These are phyloP conservation scores for Operophtera brumata DNA, from an alignment of 2,888 invertebrate species.

Conservation along the genomic window DNA sequence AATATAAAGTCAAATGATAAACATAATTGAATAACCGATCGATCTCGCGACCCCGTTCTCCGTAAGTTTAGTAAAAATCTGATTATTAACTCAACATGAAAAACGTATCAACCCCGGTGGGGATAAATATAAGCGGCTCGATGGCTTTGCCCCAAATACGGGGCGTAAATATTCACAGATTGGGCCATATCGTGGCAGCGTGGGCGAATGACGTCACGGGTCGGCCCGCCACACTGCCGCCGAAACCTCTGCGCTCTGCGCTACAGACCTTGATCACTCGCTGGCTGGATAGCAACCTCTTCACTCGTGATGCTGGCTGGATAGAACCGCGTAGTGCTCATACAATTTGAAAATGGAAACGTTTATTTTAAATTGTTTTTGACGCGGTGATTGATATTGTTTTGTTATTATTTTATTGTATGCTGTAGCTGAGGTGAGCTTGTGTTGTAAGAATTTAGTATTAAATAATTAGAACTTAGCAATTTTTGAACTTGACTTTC, in stretches of 20 bases:
- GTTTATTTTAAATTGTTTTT: slow-evolving; percentile 4
- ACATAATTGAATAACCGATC: slow-evolving; percentile 18
- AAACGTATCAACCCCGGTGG: slow-evolving; percentile 34
- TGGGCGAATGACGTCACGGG: slow-evolving; percentile 64
- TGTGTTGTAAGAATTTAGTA: not conserved
- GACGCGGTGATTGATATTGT: not conserved
- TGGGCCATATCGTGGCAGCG: slow-evolving; percentile 45
- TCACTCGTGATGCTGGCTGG: slow-evolving; percentile 32
- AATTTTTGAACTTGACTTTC: not conserved
- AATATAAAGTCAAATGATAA: slow-evolving; percentile 1
- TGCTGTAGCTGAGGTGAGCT: slow-evolving; percentile 44
- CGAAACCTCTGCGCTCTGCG: slow-evolving; percentile 49
- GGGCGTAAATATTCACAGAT: slow-evolving; percentile 66
- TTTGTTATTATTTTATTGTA: slow-evolving; percentile 5
- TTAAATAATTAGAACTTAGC: not conserved
- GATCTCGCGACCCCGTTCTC: slow-evolving; percentile 20
- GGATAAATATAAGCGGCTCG: slow-evolving; percentile 52
- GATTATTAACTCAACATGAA: slow-evolving; percentile 33
- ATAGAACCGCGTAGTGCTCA: slow-evolving; percentile 23
- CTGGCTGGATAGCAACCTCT: slow-evolving; percentile 42
- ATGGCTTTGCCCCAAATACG: slow-evolving; percentile 58
- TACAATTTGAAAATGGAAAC: slow-evolving; percentile 10
- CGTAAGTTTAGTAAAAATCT: slow-evolving; percentile 17
- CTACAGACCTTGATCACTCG: slow-evolving; percentile 61
- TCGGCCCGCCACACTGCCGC: slow-evolving; percentile 67